These are phyloP conservation scores for Mesoligia furuncula DNA, from an alignment of 2,888 invertebrate genomes.

Conservation along the genomic window DNA sequence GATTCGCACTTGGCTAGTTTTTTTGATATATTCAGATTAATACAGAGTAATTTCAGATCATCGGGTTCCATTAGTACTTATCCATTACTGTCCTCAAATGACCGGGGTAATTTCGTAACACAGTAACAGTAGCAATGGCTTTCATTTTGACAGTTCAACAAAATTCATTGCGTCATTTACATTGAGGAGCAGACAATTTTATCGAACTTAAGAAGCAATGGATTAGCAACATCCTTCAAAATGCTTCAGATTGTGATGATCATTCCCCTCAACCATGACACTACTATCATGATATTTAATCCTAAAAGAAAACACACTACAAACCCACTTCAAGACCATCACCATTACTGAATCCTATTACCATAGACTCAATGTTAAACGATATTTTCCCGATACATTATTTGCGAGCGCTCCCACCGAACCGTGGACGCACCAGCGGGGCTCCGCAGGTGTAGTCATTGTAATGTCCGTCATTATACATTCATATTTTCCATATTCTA, in stretches of 20 bases:
- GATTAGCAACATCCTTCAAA: too few relatives aligned
- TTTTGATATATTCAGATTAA: too few relatives aligned
- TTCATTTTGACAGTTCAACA: too few relatives aligned
- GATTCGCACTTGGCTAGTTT: too few relatives aligned
- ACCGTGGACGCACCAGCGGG: slow-evolving; percentile 7
- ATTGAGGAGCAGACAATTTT: too few relatives aligned
- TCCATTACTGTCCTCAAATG: too few relatives aligned
- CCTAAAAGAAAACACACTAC: slow-evolving; percentile 4
- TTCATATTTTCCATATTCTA: slow-evolving; percentile 21
- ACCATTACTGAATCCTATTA: not conserved
- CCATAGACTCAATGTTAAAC: slow-evolving; percentile 4
- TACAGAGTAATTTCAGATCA: too few relatives aligned
- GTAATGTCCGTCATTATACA: slow-evolving; percentile 20
- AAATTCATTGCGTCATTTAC: too few relatives aligned
- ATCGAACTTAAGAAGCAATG: too few relatives aligned
- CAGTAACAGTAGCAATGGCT: not conserved
- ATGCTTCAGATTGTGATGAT: too few relatives aligned
- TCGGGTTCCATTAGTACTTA: too few relatives aligned
- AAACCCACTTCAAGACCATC: not conserved
- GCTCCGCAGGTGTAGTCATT: slow-evolving; percentile 18
- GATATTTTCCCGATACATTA: slow-evolving; percentile 20
- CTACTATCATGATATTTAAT: not conserved
- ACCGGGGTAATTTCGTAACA: too few relatives aligned
- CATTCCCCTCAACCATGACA: not conserved
- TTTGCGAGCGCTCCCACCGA: slow-evolving; percentile 12